These are phyloP conservation scores for Danio aesculapii DNA, from an alignment of 2,797 vertebrate genomes.

Conservation along the genomic window DNA sequence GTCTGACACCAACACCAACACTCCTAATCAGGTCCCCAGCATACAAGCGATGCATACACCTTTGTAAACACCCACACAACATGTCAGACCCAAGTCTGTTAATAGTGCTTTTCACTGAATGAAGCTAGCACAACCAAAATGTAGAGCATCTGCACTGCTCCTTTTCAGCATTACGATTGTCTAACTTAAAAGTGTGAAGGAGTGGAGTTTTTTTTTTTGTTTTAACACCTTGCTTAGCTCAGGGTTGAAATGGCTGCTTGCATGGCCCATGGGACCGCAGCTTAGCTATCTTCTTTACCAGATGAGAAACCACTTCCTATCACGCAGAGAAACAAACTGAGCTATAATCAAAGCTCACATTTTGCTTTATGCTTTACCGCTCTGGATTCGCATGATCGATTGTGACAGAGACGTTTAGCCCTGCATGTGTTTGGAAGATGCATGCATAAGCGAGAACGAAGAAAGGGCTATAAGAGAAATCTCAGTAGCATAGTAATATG, in stretches of 20 bases:
- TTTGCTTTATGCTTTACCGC: constrained; percentile 71
- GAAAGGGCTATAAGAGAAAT: constrained; percentile 10
- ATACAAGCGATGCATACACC: constrained; percentile 18
- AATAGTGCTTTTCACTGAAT: constrained; percentile 13
- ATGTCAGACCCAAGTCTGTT: background rate
- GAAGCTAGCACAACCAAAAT: background rate
- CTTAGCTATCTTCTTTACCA: constrained; percentile 72
- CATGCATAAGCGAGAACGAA: background rate
- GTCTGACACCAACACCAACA: constrained; percentile 54
- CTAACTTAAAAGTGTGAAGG: constrained; percentile 20
- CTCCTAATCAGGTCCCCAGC: constrained; percentile 11
- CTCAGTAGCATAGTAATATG: background rate
- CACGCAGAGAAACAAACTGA: constrained; percentile 63
- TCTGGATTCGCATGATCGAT: constrained; percentile 66
- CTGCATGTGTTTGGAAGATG: constrained; percentile 5
- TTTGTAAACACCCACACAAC: constrained; percentile 39
- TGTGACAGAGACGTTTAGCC: constrained; percentile 71
- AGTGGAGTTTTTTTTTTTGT: constrained; percentile 25
- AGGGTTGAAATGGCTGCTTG: constrained; percentile 55
- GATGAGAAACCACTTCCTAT: constrained; percentile 82
- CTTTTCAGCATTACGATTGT: constrained; percentile 18
- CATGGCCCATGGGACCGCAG: constrained; percentile 74
- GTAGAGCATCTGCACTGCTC: constrained; percentile 7
- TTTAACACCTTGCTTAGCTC: constrained; percentile 54
- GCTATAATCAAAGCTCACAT: constrained; percentile 70